These are phyloP conservation scores for Formica aserva DNA, from an alignment of 2,888 invertebrate genomes.

Conservation along the genomic window DNA sequence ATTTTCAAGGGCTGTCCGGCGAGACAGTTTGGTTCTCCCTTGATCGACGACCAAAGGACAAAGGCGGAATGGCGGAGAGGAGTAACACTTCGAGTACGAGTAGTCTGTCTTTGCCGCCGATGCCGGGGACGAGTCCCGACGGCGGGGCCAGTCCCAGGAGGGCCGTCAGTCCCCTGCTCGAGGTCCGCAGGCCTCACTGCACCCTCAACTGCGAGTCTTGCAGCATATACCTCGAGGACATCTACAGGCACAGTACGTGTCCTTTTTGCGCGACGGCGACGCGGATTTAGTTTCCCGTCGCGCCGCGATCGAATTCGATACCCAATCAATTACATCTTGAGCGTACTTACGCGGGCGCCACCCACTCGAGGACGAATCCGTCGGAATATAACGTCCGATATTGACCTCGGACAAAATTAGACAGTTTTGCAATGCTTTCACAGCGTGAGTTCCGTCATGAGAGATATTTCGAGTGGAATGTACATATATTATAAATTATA, in stretches of 20 bases:
- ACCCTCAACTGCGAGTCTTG: constrained; percentile 92
- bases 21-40: constrained; percentile 23
- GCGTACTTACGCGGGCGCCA: not conserved
- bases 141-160: constrained; percentile 87
- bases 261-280: constrained; percentile 18
- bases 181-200: constrained; percentile 90
- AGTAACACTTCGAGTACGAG: constrained; percentile 82
- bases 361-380: not conserved
- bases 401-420: constrained; percentile 7
- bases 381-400: not conserved
- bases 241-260: constrained; percentile 88
- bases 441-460: not conserved
- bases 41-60: constrained; percentile 26
- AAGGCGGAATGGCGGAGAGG: constrained; percentile 79
- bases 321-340: not conserved
- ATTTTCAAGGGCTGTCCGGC: constrained; percentile 38
- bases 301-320: constrained; percentile 21
- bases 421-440: not conserved
- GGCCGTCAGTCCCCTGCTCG: constrained; percentile 90
- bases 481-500: not conserved
- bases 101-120: constrained; percentile 81
- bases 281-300: constrained; percentile 10
- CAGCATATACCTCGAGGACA: constrained; percentile 90
- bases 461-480: not conserved
- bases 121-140: constrained; percentile 83